A percentile compares a stretch with the other conserved stretches of the same genome.
These are phyloP conservation scores for Hemibagrus wyckioides DNA, from an alignment of 2,113 vertebrate species.

Conservation along the genomic window DNA sequence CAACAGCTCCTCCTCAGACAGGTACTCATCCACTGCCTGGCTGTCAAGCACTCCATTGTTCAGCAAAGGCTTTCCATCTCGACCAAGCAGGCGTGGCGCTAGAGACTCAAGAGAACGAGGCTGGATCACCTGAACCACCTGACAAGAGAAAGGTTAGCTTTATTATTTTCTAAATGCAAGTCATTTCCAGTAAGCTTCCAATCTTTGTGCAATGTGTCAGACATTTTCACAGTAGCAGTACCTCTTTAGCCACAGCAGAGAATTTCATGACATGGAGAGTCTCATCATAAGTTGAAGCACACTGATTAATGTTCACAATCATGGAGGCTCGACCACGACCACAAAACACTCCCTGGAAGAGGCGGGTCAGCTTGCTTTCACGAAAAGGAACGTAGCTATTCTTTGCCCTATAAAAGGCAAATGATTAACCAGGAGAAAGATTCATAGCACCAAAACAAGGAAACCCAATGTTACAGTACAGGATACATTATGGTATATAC, in stretches of 20 bases:
- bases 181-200: not conserved
- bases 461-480: not conserved
- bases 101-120: conserved; percentile 69
- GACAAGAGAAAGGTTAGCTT: not conserved
- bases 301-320: conserved; percentile 88
- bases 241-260: conserved; percentile 86
- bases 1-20: conserved; percentile 71
- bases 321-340: conserved; percentile 85
- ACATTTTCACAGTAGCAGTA: conserved; percentile 39
- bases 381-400: conserved; percentile 79
- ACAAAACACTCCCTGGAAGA: conserved; percentile 86
- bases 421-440: not conserved
- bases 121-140: conserved; percentile 83
- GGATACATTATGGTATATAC: not conserved
- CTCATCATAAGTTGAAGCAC: conserved; percentile 84
- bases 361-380: conserved; percentile 89
- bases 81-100: conserved; percentile 68
- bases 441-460: not conserved
- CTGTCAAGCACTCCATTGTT: conserved; percentile 64
- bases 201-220: no score
- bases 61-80: conserved; percentile 68
- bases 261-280: conserved; percentile 90
- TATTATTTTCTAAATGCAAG: not conserved
- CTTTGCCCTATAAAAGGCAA: conserved; percentile 58
- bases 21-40: conserved; percentile 63